Evolutionary conservation across 2,888 invertebrate species (phyloP).

Genomic region (Carabus problematicus): DNA sequence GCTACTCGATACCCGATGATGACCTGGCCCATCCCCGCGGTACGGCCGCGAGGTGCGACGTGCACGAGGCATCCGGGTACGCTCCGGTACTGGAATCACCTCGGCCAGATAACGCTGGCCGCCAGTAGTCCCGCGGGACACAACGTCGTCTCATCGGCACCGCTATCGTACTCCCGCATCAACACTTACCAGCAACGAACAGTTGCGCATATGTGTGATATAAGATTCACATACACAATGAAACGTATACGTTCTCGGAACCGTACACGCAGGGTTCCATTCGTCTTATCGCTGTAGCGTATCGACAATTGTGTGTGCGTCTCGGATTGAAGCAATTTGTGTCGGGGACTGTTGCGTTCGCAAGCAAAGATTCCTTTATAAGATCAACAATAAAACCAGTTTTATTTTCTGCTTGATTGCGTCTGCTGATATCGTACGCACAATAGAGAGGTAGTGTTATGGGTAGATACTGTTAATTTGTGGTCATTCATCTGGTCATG

Average conservation of each 20-base stretch:
- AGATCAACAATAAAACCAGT: constrained; percentile 20
- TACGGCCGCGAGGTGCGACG: constrained; percentile 49
- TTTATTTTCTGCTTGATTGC: constrained; percentile 16
- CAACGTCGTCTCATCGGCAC: constrained; percentile 39
- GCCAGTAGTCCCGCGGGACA: constrained; percentile 43
- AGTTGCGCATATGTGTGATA: neutral
- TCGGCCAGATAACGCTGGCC: constrained; percentile 46
- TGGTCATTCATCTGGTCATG: constrained; percentile 19
- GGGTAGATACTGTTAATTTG: constrained; percentile 30
- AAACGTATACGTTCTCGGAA: constrained; percentile 48
- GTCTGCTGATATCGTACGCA: constrained; percentile 13
- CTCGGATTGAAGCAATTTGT: constrained; percentile 8
- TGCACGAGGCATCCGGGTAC: constrained; percentile 28
- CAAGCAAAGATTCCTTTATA: constrained; percentile 21
- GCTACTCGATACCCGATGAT: constrained; percentile 47
- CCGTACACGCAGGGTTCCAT: constrained; percentile 39
- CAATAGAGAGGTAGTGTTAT: constrained; percentile 6
- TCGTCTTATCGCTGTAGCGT: constrained; percentile 40
- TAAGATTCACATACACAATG: constrained; percentile 21
- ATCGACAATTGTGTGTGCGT: constrained; percentile 44
- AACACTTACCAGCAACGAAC: neutral
- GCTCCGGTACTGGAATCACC: constrained; percentile 21
- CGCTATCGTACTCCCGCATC: constrained; percentile 26
- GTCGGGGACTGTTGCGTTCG: constrained; percentile 32
- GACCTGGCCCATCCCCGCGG: constrained; percentile 44